These are phyloP conservation scores for Mesocentrotus franciscanus DNA, from an alignment of 53 echinoderm and acorn worm species.

Conservation along the genomic window DNA sequence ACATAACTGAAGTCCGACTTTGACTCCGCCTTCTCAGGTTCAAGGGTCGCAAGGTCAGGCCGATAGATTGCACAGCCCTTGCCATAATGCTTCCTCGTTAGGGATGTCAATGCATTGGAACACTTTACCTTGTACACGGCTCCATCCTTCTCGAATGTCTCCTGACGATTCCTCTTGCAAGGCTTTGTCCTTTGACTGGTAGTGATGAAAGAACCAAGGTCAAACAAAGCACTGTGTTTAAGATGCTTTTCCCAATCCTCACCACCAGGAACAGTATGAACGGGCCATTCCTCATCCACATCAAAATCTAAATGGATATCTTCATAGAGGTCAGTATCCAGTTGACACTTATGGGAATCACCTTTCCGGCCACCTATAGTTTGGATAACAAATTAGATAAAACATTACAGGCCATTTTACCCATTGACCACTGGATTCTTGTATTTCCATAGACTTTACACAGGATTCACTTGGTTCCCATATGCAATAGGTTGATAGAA, in stretches of 20 bases:
- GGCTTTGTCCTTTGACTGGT: neutral
- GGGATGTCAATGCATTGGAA: neutral
- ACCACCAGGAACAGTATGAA: neutral
- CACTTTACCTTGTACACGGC: neutral
- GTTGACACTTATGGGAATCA: neutral
- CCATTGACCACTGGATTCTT: no score
- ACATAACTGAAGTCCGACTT: neutral
- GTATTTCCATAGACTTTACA: no score
- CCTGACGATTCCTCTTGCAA: neutral
- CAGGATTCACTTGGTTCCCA: no score
- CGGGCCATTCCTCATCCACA: neutral
- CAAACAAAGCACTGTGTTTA: neutral
- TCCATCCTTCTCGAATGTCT: neutral
- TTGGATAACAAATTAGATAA: neutral
- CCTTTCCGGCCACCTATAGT: neutral
- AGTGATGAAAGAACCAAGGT: neutral
- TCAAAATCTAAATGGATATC: neutral
- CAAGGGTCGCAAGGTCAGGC: neutral
- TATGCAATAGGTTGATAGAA: no score
- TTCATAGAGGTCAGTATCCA: neutral
- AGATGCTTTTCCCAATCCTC: neutral
- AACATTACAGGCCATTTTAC: neutral
- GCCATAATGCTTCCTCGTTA: constrained; percentile 17
- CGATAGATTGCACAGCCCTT: constrained; percentile 30
- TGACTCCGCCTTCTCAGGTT: neutral